Conservation (phyloP, 2,888 invertebrate genomes). For the Colostygia pectinataria region DNA sequence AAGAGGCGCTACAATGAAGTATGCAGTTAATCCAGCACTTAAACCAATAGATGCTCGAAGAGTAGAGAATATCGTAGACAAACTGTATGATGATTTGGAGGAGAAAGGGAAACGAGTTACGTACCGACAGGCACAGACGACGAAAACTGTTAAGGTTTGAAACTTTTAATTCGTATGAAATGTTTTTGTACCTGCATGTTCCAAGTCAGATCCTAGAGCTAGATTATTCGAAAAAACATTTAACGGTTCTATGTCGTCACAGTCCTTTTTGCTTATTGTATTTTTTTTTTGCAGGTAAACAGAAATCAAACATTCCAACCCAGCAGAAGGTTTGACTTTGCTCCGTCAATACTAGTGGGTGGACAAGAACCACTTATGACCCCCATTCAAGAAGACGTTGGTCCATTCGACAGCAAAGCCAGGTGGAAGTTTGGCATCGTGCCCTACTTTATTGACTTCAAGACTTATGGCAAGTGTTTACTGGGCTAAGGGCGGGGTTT, state of each 20-base stretch:
- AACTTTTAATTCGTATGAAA: background rate
- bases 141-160: slow-evolving; percentile 8
- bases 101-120: slow-evolving; percentile 49
- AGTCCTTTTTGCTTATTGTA: too few species aligned
- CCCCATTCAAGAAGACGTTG: background rate
- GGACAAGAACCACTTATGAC: background rate
- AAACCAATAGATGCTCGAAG: slow-evolving; percentile 46
- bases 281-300: slow-evolving; percentile 12
- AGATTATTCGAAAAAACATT: too few species aligned
- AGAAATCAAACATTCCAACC: background rate
- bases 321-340: slow-evolving; percentile 28
- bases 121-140: slow-evolving; percentile 43
- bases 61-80: slow-evolving; percentile 64
- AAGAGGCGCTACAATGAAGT: slow-evolving; percentile 14
- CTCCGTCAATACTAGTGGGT: slow-evolving; percentile 12
- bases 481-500: too few species aligned
- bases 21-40: slow-evolving; percentile 39
- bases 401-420: slow-evolving; percentile 44
- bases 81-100: slow-evolving; percentile 61
- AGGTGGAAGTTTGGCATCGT: slow-evolving; percentile 63
- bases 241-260: too few species aligned
- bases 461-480: slow-evolving; percentile 56
- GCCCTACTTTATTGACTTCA: slow-evolving; percentile 69
- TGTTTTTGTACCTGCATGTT: too few species aligned
- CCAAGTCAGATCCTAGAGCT: too few species aligned